Conservation (phyloP, 2,797 vertebrate genomes). For the Microctenopoma steveboyesi region DNA sequence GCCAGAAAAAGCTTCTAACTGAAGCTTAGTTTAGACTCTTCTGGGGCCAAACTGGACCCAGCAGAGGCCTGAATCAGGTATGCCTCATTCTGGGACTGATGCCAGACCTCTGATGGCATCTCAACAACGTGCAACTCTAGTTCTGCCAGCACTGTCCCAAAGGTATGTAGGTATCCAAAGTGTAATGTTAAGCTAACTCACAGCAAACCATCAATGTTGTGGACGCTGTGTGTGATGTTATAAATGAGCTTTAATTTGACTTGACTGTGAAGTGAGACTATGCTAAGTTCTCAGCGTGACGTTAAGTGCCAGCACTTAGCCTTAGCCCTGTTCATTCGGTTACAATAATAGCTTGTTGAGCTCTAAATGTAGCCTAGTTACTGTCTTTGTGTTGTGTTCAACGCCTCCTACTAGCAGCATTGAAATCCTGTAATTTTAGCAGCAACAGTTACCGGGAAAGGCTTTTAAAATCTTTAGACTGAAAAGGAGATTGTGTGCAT, state of each 20-base stretch:
- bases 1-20: background rate
- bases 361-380: too few relatives aligned
- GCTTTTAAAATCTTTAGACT: too few relatives aligned
- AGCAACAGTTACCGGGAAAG: too few relatives aligned
- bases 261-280: too few relatives aligned
- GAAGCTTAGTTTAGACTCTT: constrained; percentile 8
- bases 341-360: too few relatives aligned
- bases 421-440: too few relatives aligned
- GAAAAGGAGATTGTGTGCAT: background rate
- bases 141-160: background rate
- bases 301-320: too few relatives aligned
- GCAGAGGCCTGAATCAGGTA: background rate
- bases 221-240: too few relatives aligned
- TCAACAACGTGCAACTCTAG: background rate
- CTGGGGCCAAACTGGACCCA: background rate
- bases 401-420: too few relatives aligned
- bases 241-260: too few relatives aligned
- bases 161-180: background rate
- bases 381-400: too few relatives aligned
- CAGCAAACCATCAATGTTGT: background rate
- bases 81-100: constrained; percentile 12
- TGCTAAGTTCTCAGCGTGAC: too few relatives aligned
- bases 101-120: constrained; percentile 5
- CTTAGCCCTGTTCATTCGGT: background rate
- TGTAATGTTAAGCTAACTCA: background rate